These are phyloP conservation scores for Ibycter americanus DNA, from an alignment of 2,797 vertebrate species.

Conservation along the genomic window DNA sequence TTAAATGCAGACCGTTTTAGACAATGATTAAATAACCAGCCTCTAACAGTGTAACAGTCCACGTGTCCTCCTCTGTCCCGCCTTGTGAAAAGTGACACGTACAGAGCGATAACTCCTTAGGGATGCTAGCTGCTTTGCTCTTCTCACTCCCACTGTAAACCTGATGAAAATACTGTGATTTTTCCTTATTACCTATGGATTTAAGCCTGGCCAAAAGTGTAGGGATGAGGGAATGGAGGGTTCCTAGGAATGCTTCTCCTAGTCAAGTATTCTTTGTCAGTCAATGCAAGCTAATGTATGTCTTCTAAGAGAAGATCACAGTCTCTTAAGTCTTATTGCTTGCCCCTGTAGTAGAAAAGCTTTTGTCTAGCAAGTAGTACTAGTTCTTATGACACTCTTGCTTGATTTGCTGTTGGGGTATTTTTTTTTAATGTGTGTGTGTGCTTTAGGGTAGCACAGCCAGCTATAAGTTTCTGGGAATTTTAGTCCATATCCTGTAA, in stretches of 20 bases:
- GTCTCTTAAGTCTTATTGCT: neutral
- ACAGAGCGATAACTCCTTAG: neutral
- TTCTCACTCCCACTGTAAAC: conserved; percentile 49
- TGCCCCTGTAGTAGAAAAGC: neutral
- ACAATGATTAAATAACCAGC: neutral
- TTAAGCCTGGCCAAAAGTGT: neutral
- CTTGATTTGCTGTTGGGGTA: neutral
- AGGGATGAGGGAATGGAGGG: neutral
- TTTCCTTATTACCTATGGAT: neutral
- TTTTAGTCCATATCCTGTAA: neutral
- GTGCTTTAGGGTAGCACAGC: neutral
- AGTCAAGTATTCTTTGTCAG: neutral
- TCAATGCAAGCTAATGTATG: neutral
- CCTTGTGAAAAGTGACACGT: neutral
- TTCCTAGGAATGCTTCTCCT: neutral
- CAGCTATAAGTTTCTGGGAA: neutral
- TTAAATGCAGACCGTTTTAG: neutral
- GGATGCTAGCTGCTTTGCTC: conserved; percentile 5
- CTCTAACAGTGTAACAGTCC: neutral
- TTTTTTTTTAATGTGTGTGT: neutral
- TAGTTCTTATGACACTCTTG: neutral
- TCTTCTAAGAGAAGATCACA: neutral
- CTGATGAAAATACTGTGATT: neutral
- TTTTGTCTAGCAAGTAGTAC: neutral
- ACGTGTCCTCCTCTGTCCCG: neutral